These are phyloP conservation scores for Orgyia antiqua DNA, from an alignment of 2,888 invertebrate genomes.

Conservation along the genomic window DNA sequence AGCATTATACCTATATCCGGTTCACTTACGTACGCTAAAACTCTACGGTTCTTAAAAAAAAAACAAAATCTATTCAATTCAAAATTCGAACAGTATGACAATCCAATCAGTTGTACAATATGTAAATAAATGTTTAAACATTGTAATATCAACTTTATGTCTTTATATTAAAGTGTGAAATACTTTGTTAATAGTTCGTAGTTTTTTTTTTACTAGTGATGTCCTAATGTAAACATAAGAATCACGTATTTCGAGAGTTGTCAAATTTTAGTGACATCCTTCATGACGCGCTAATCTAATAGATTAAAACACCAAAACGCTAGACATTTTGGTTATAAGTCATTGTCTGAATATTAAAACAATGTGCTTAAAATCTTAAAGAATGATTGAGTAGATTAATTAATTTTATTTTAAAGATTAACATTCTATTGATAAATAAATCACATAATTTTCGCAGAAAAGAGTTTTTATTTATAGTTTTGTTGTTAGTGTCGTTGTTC, in stretches of 20 bases:
- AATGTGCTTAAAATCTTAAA: constrained; percentile 26
- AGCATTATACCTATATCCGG: constrained; percentile 2
- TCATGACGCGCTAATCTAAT: constrained; percentile 59
- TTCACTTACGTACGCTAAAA: constrained; percentile 1
- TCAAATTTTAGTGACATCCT: constrained; percentile 54
- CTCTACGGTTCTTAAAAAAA: not conserved
- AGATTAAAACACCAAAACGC: constrained; percentile 48
- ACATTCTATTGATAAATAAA: not conserved
- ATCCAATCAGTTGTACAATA: constrained; percentile 25
- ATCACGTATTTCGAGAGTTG: constrained; percentile 54
- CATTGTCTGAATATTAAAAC: constrained; percentile 45
- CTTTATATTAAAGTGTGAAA: constrained; percentile 4
- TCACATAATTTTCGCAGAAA: not conserved
- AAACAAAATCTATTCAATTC: constrained; percentile 14
- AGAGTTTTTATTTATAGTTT: not conserved
- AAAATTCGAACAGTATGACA: constrained; percentile 28
- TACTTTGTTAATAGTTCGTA: constrained; percentile 1
- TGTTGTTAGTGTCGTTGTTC: not conserved
- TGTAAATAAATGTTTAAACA: constrained; percentile 9
- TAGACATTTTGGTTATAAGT: constrained; percentile 46
- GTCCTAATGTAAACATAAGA: constrained; percentile 50
- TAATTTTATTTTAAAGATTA: constrained; percentile 5
- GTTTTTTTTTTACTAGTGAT: constrained; percentile 34
- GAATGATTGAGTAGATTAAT: constrained; percentile 17
- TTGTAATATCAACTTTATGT: constrained; percentile 6